Evolutionary conservation across 2,888 invertebrate species (phyloP), one percentile per base, ranked within the genome.

Genomic region (Cantharis flavilabris): DNA sequence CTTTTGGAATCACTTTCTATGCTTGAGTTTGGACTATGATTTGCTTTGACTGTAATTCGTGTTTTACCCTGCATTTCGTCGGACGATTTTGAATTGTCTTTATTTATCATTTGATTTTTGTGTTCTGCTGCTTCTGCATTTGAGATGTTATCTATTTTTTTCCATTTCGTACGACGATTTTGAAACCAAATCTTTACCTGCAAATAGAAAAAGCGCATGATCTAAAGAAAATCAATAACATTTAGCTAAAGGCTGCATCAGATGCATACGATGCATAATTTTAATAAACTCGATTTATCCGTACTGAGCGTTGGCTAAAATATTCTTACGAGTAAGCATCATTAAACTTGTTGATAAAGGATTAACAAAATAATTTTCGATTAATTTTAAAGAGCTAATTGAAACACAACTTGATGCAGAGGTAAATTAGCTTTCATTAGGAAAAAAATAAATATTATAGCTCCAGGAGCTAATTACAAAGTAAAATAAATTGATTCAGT

Each of bases 121-220:
- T 95, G 92, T 85, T 96, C 97, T 0, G 96, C 95, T 2, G 95
- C 95, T 88, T 97, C 97, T 16, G 96, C 94, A 87, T 95, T 96
- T 78, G 94, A 93, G 74, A 97, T 94, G 89, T 97, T 97, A 89
- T 97, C 97, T 87, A 97, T 97, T 88, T 97, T 97, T 90, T 97
- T 98, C 94, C 94, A 94, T 85, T 94, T 94, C 20, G 94, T 94
- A 75, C 94, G 89, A 88, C 97, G 91, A 87, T 96, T 96, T 89
- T 96, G 96, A 88, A 96, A 96, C 96, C 96, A 96, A 82, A 96
- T 96, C 89, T 96, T 96, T 84, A 96, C 96, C 96, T 96, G 92
- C 62, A 92, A 91, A 85, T 80, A 84, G 84, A 84, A 81, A 84
- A 80, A 70, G 81, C 81, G 82, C 82, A 82, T 82, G 82, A 82